A percentile compares a stretch with the other conserved stretches of the same genome.
These are phyloP conservation scores for Geophilus truncorum DNA, from an alignment of 2,888 invertebrate genomes.

Conservation along the genomic window DNA sequence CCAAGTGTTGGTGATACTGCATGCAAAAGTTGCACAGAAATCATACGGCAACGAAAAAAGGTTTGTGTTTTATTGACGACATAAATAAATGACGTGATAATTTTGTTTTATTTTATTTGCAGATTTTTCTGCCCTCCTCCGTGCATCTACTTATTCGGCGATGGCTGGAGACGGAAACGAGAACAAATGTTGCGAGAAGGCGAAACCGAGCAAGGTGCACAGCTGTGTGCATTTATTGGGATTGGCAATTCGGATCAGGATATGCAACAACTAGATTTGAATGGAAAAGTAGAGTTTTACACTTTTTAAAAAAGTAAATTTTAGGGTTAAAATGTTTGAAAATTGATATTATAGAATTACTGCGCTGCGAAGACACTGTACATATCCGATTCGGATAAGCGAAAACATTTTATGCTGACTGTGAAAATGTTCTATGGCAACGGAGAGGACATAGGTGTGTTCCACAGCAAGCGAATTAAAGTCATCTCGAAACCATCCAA, in stretches of 20 bases:
- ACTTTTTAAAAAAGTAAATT: too few relatives aligned
- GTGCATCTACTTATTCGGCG: slow-evolving; percentile 97
- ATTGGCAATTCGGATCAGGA: slow-evolving; percentile 98
- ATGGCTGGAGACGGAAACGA: slow-evolving; percentile 92
- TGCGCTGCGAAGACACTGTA: slow-evolving; percentile 98
- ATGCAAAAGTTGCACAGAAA: slow-evolving; percentile 99
- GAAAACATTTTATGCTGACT: slow-evolving; percentile 98
- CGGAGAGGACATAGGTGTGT: slow-evolving; percentile 96
- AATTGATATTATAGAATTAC: slow-evolving; percentile 65
- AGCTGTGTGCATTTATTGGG: slow-evolving; percentile 98
- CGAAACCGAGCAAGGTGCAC: slow-evolving; percentile 81
- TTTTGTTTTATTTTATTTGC: slow-evolving; percentile 35
- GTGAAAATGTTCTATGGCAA: slow-evolving; percentile 99
- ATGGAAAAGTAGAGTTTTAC: slow-evolving; percentile 66
- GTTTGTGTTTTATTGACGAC: slow-evolving; percentile 41
- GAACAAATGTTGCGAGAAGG: slow-evolving; percentile 74
- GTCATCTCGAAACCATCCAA: slow-evolving; percentile 99
- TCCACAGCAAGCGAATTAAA: slow-evolving; percentile 98
- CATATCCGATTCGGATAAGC: slow-evolving; percentile 98
- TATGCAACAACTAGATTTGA: slow-evolving; percentile 96
- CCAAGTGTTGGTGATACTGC: slow-evolving; percentile 93
- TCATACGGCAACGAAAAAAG: slow-evolving; percentile 99
- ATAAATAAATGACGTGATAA: background rate
- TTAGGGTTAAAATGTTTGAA: too few relatives aligned
- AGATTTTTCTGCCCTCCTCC: slow-evolving; percentile 98